A percentile compares a stretch with the other conserved stretches of the same genome.
These are phyloP conservation scores for Alloplasta piceator DNA, from an alignment of 2,888 invertebrate genomes.

Conservation along the genomic window DNA sequence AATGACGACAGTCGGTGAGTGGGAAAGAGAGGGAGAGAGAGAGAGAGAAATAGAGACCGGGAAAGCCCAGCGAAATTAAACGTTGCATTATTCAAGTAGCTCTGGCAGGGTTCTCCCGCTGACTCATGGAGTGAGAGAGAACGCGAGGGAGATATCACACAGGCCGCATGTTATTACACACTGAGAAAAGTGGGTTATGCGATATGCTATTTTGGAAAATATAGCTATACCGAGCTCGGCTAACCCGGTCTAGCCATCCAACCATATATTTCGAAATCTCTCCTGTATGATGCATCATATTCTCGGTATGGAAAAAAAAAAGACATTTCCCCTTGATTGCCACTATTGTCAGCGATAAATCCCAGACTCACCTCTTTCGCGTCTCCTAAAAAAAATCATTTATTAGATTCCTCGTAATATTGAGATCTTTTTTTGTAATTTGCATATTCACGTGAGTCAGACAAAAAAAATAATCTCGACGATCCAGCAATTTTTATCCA, in stretches of 20 bases:
- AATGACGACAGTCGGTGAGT: slow-evolving; percentile 16
- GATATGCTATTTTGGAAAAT: slow-evolving; percentile 34
- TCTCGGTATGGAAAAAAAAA: background rate
- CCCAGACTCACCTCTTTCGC: no score
- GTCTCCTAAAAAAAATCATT: no score
- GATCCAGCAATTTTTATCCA: no score
- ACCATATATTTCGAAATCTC: slow-evolving; percentile 16
- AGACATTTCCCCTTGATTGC: slow-evolving; percentile 8
- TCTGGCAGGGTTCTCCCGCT: slow-evolving; percentile 41
- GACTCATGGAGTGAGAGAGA: background rate
- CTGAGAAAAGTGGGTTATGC: slow-evolving; percentile 45
- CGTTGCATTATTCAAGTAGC: slow-evolving; percentile 76
- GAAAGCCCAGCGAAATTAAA: slow-evolving; percentile 74
- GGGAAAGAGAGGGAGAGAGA: slow-evolving; percentile 8
- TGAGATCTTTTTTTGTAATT: no score
- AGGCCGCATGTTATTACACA: slow-evolving; percentile 59
- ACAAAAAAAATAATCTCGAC: no score
- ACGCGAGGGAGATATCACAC: slow-evolving; percentile 40
- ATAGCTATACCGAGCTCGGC: slow-evolving; percentile 1
- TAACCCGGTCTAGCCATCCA: background rate
- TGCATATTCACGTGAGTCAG: no score
- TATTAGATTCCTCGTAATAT: no score
- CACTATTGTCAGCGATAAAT: background rate
- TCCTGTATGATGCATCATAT: slow-evolving; percentile 2
- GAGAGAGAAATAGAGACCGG: slow-evolving; percentile 35